Conservation (phyloP, 2,113 vertebrate species). For the Festucalex cinctus region DNA sequence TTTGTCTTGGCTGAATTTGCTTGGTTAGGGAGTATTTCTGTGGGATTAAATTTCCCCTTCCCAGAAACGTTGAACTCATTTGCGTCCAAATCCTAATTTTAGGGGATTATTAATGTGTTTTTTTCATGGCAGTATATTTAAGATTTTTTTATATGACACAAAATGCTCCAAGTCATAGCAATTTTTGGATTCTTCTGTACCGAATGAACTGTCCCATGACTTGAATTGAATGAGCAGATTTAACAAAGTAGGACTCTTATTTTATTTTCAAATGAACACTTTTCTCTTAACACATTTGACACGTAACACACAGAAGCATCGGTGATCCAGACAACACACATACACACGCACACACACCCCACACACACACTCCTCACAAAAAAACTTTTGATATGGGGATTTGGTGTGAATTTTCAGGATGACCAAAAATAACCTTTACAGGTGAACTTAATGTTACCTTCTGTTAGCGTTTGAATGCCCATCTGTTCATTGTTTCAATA, state of each 20-base stretch:
- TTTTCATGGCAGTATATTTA: not conserved
- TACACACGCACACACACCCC: constrained; percentile 26
- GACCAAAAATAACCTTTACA: not conserved
- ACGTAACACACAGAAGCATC: constrained; percentile 81
- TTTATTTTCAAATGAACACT: constrained; percentile 76
- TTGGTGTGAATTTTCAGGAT: not conserved
- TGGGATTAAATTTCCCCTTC: not conserved
- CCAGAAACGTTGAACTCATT: not conserved
- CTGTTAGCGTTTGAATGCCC: too few species aligned
- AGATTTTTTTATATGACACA: too few species aligned
- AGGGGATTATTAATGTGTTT: not conserved
- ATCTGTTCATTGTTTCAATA: too few species aligned
- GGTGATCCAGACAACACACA: constrained; percentile 36
- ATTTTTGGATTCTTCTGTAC: not conserved
- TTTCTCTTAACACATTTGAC: constrained; percentile 78
- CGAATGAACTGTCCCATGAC: not conserved
- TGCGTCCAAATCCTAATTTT: not conserved
- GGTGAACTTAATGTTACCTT: not conserved
- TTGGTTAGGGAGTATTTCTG: not conserved
- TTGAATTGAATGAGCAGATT: constrained; percentile 5
- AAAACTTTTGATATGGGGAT: not conserved
- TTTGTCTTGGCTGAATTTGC: not conserved
- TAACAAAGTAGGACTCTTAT: constrained; percentile 76
- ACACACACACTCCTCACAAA: constrained; percentile 16
- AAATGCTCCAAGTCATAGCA: too few species aligned